Percentiles rank a stretch among this genome's conserved stretches.
These are phyloP conservation scores for Pluvianellus socialis DNA, from an alignment of 2,113 vertebrate species.

Conservation along the genomic window DNA sequence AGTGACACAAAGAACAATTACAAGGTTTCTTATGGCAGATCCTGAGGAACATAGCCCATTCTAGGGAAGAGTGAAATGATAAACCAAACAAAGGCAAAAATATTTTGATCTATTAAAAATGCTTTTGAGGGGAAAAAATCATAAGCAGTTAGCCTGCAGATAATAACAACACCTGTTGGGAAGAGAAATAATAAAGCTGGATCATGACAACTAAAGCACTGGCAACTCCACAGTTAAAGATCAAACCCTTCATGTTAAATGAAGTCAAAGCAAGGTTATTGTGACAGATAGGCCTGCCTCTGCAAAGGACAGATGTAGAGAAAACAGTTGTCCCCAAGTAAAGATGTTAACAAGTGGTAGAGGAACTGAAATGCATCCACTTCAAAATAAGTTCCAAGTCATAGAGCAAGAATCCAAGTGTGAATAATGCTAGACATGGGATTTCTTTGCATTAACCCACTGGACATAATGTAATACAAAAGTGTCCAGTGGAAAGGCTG, in stretches of 20 bases:
- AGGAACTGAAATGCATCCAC: not conserved
- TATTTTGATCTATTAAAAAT: not conserved
- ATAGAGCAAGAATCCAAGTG: not conserved
- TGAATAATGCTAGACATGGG: not conserved
- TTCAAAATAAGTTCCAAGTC: not conserved
- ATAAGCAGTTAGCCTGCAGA: not conserved
- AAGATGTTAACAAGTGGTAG: not conserved
- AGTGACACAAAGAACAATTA: not conserved
- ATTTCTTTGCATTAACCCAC: not conserved
- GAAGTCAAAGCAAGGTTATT: not conserved
- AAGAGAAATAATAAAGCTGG: not conserved
- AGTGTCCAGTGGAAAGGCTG: not conserved
- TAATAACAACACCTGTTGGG: not conserved
- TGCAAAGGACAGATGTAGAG: not conserved
- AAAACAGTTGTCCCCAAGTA: not conserved
- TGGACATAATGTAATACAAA: not conserved
- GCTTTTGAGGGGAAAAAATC: not conserved
- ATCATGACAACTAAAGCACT: not conserved
- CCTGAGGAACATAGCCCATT: not conserved
- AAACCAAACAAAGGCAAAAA: not conserved
- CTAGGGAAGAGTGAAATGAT: not conserved
- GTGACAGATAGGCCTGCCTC: not conserved
- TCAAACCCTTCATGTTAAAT: not conserved
- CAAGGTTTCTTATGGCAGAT: not conserved
- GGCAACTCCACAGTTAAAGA: not conserved